phyloP scores from a whole-genome alignment of 2,113 vertebrate genomes.

The Anhinga anhinga region DNA sequence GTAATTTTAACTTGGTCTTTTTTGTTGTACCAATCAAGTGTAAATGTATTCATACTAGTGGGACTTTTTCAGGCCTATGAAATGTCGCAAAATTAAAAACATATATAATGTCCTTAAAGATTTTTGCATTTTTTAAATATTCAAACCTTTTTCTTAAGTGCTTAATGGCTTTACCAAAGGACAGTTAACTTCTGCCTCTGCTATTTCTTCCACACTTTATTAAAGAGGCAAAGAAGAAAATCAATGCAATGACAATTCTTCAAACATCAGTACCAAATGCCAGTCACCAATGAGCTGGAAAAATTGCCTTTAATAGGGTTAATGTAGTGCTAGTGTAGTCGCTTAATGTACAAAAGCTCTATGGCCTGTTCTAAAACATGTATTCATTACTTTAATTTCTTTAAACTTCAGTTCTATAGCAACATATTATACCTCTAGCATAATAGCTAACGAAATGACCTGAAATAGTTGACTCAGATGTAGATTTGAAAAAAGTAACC shows the following conservation, averaged over 20 bases:
- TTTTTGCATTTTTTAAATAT: neutral
- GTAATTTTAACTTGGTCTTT: neutral
- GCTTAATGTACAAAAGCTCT: conserved; percentile 18
- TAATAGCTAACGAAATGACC: neutral
- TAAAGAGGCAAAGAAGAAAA: conserved; percentile 51
- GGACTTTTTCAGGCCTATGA: neutral
- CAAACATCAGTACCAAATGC: conserved; percentile 38
- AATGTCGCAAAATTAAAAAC: conserved; percentile 34
- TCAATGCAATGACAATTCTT: conserved; percentile 21
- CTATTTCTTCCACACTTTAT: conserved; percentile 36
- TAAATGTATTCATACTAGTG: neutral
- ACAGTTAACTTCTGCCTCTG: conserved; percentile 19
- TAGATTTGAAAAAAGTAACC: neutral
- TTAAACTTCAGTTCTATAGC: neutral
- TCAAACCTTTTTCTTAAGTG: neutral
- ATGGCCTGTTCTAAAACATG: conserved; percentile 18
- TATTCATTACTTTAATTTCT: conserved; percentile 30
- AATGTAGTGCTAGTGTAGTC: conserved; percentile 4
- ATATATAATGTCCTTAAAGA: neutral
- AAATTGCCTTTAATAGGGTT: conserved; percentile 47
- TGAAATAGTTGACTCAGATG: neutral
- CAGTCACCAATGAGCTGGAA: conserved; percentile 58
- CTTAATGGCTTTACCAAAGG: conserved; percentile 14
- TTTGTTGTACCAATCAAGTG: neutral
- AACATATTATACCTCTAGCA: neutral